Base-by-base conservation (phyloP, 2,888 invertebrate species). In the Autographa pulchrina region DNA sequence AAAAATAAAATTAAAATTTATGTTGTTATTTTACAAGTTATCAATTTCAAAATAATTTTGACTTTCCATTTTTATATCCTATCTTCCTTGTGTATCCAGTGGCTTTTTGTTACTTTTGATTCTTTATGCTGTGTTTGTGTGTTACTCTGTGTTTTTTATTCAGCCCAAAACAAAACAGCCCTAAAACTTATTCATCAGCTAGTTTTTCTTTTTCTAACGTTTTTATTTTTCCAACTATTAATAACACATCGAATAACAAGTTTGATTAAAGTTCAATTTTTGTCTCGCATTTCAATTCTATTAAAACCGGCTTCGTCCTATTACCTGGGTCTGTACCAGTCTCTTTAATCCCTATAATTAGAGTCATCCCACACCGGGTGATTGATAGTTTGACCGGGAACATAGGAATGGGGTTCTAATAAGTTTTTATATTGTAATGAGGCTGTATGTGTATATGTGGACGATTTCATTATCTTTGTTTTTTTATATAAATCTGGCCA, bases 271-370 rank as follows among this genome's bases (percentile, higher is more conserved):
- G 72, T 74, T 72, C 60, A 67, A 76, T 83, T 81, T 75, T 78
- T 81, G 75, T 78, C 77, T 70, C 77, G 70, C 62, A 41, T 73
- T 75, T 73, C 61, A 62, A 68, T 38, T 66, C 74, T 77, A 70
- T 77, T 75, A 75, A 62, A 41, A 60, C 59, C 70, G 71, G 67
- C 52, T 71, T 72, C 58, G 69, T 65, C 86, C 86, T 90, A 93
- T 94, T 94, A 92, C 91, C 91, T 93, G 92, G 86, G 70, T 67
- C 71, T 66, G 54, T 25, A 60, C 85, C 84, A 84, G 88, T 81
- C 69, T 68, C 67, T 56, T 87, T 94, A 93, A 94, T 94, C 94
- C 94, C 94, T 92, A 93, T 95, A 96, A 96, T 96, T 96, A 95
- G 87, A 90, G 90, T 86, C 92, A 89, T 94, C 93, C 93, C 93